A percentile compares a stretch with the other conserved stretches of the same genome.
Conservation (phyloP, 2,797 vertebrate genomes). For the Melanotaenia pygmaea region DNA sequence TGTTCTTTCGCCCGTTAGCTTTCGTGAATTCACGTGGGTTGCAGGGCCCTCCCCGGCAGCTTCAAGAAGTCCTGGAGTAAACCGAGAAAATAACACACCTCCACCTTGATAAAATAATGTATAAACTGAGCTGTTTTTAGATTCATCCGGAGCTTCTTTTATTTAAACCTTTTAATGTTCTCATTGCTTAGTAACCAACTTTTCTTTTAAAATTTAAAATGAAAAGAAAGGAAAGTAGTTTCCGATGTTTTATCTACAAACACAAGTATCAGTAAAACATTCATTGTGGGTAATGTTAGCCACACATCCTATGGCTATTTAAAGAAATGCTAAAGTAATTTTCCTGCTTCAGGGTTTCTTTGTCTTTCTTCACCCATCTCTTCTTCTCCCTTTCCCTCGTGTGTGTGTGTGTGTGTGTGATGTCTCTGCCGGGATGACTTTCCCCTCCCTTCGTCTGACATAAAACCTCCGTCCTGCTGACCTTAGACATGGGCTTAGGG, state of each 20-base stretch:
- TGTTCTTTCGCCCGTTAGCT: not conserved
- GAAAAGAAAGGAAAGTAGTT: slow-evolving; percentile 8
- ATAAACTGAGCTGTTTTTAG: not conserved
- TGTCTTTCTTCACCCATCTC: slow-evolving; percentile 22
- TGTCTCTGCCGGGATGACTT: slow-evolving; percentile 26
- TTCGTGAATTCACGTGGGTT: not conserved
- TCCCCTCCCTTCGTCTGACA: slow-evolving; percentile 20
- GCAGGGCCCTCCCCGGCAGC: too few species aligned
- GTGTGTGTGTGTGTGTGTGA: slow-evolving; percentile 1
- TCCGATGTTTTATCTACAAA: slow-evolving; percentile 32
- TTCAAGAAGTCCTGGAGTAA: too few species aligned
- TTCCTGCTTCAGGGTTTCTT: slow-evolving; percentile 39
- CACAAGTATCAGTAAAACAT: slow-evolving; percentile 19
- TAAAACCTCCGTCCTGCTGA: slow-evolving; percentile 47
- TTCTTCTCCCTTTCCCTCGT: not conserved
- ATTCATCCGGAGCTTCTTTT: too few species aligned
- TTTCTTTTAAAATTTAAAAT: not conserved
- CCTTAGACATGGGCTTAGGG: slow-evolving; percentile 57
- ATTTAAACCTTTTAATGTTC: not conserved
- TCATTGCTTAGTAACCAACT: too few species aligned
- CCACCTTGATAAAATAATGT: not conserved
- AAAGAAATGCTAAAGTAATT: slow-evolving; percentile 38
- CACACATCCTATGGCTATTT: slow-evolving; percentile 31
- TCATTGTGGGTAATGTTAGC: slow-evolving; percentile 22
- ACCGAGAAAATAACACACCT: not conserved